These are phyloP conservation scores for Brachynemurus nebulosus DNA, from an alignment of 2,888 invertebrate species.

Conservation along the genomic window DNA sequence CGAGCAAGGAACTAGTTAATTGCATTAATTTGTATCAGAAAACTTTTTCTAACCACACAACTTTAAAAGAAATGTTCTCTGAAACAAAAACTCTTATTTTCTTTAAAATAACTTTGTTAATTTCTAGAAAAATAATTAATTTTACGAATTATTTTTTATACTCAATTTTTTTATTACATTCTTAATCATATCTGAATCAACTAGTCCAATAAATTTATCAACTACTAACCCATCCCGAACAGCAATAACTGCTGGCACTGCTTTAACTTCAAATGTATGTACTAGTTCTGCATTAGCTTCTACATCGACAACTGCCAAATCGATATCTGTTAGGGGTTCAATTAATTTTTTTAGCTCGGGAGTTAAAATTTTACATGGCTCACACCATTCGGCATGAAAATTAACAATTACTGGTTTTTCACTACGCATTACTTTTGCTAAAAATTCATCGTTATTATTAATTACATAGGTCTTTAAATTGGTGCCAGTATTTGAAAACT, in stretches of 20 bases:
- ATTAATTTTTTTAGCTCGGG: constrained; percentile 68
- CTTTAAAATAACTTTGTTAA: too few relatives aligned
- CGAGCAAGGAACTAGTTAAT: too few relatives aligned
- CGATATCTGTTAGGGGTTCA: constrained; percentile 53
- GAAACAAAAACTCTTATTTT: too few relatives aligned
- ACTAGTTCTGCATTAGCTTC: constrained; percentile 70
- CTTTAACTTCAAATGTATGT: constrained; percentile 69
- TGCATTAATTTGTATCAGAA: too few relatives aligned
- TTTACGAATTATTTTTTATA: too few relatives aligned
- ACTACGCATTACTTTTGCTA: constrained; percentile 72
- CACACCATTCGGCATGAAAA: constrained; percentile 86
- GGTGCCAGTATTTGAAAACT: constrained; percentile 18
- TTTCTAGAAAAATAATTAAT: too few relatives aligned
- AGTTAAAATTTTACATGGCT: constrained; percentile 75
- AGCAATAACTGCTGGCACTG: constrained; percentile 70
- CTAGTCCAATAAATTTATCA: constrained; percentile 79
- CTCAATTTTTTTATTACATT: constrained; percentile 57
- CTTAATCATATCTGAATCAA: constrained; percentile 68
- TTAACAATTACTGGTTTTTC: constrained; percentile 78
- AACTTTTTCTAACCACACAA: too few relatives aligned
- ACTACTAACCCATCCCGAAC: constrained; percentile 70
- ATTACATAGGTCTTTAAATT: constrained; percentile 35
- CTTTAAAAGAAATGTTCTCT: too few relatives aligned
- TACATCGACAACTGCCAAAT: constrained; percentile 70
- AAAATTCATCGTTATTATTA: constrained; percentile 62